These are phyloP conservation scores for Hemichromis elongatus DNA, from an alignment of 2,113 vertebrate genomes.

Conservation along the genomic window DNA sequence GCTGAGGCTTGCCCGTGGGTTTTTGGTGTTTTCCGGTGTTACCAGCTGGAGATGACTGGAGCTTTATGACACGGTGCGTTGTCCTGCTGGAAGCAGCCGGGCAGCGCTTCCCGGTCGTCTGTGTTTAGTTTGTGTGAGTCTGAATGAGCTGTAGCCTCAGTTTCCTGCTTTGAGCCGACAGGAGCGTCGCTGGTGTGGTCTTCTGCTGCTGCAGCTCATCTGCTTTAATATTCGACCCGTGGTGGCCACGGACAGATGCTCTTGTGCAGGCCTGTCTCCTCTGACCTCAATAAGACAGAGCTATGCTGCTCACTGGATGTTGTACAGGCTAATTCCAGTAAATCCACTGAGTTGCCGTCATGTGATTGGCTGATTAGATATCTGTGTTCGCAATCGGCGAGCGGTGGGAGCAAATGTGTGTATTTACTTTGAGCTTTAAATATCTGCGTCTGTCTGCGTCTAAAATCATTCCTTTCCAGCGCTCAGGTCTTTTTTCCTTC, in stretches of 20 bases:
- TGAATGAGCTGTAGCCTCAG: not conserved
- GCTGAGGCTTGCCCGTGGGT: not conserved
- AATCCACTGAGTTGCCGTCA: not conserved
- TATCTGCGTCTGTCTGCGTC: not conserved
- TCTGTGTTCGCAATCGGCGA: not conserved
- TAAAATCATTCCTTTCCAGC: not conserved
- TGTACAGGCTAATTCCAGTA: not conserved
- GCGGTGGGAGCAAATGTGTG: fast-evolving
- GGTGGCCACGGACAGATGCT: not conserved
- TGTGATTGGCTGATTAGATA: not conserved
- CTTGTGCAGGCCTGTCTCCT: not conserved
- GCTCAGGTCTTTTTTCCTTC: not conserved
- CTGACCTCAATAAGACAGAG: not conserved
- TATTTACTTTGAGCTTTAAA: not conserved
- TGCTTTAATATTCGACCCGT: not conserved
- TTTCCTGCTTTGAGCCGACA: not conserved
- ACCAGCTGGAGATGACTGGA: not conserved
- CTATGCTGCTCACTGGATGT: not conserved
- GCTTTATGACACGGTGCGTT: not conserved
- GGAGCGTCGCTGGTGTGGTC: not conserved
- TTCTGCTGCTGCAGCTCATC: not conserved
- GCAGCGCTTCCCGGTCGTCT: not conserved
- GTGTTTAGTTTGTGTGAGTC: fast-evolving
- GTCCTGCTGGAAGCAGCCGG: fast-evolving
- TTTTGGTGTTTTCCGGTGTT: not conserved